These are phyloP conservation scores for Turdus rufiventris DNA, from an alignment of 2,113 vertebrate species.

Conservation along the genomic window DNA sequence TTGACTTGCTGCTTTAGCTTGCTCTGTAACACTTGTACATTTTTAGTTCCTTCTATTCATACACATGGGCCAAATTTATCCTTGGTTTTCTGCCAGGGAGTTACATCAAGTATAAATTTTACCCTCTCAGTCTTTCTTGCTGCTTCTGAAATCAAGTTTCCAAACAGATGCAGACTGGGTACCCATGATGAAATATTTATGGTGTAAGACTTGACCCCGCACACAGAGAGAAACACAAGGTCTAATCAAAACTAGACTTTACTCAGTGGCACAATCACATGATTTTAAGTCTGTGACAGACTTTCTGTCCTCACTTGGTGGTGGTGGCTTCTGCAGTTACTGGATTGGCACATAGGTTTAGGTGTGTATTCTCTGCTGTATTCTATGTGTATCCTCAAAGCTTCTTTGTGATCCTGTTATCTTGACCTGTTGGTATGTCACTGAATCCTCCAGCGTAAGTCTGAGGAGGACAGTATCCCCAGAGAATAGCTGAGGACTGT, in stretches of 20 bases:
- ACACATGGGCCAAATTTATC: conserved; percentile 21
- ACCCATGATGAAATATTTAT: background rate
- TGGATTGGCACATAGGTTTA: background rate
- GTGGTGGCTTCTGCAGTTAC: background rate
- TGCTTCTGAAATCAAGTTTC: background rate
- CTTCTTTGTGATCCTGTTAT: background rate
- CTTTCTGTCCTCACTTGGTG: background rate
- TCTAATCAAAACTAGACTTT: background rate
- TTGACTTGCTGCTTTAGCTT: conserved; percentile 30
- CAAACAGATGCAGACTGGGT: background rate
- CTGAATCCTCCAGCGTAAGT: background rate
- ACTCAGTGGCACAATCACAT: background rate
- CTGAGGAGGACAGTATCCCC: background rate
- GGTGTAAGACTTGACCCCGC: background rate
- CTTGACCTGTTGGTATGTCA: background rate
- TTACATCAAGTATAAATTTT: background rate
- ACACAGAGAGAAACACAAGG: background rate
- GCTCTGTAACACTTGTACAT: conserved; percentile 7
- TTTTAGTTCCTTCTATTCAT: conserved; percentile 45
- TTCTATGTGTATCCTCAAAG: background rate
- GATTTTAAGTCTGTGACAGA: background rate
- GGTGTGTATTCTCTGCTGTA: background rate
- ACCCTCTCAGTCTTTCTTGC: background rate
- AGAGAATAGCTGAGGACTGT: background rate
- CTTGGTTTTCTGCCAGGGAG: conserved; percentile 9